Conservation (phyloP, 35 echinoderm and acorn worm genomes). For the Ophioderma brevispina region DNA sequence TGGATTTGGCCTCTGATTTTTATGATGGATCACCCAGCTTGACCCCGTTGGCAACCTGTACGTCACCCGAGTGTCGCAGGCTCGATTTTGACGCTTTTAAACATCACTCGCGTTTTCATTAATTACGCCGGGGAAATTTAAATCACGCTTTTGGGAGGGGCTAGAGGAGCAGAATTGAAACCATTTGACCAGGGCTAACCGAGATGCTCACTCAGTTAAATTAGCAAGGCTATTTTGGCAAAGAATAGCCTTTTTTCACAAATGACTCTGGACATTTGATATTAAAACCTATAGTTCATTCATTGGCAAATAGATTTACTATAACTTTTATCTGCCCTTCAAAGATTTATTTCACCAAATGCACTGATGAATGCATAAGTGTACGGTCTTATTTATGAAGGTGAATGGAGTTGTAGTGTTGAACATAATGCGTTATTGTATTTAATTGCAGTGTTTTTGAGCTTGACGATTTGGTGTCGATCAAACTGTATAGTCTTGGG, state of each 20-base stretch:
- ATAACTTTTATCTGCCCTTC: too few relatives aligned
- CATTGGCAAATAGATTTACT: too few relatives aligned
- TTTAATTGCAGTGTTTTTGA: too few relatives aligned
- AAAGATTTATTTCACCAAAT: too few relatives aligned
- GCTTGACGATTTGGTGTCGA: too few relatives aligned
- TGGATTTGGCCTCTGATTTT: not conserved
- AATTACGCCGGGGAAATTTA: not conserved
- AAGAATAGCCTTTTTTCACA: not conserved
- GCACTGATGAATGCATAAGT: too few relatives aligned
- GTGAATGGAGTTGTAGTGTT: too few relatives aligned
- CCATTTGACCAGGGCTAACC: not conserved
- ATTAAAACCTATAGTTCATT: not conserved
- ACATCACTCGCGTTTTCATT: not conserved
- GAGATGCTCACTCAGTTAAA: not conserved
- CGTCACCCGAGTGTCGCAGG: not conserved
- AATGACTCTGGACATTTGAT: not conserved
- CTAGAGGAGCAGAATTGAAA: not conserved
- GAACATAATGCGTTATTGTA: too few relatives aligned
- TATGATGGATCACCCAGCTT: not conserved
- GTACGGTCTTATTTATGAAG: too few relatives aligned
- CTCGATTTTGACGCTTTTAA: not conserved
- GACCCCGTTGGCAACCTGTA: not conserved
- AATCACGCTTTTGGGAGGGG: not conserved
- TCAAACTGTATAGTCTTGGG: too few relatives aligned
- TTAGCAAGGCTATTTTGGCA: not conserved